A percentile compares a stretch with the other conserved stretches of the same genome.
These are phyloP conservation scores for Mormyrus lacerda DNA, from an alignment of 2,113 vertebrate species.

Conservation along the genomic window DNA sequence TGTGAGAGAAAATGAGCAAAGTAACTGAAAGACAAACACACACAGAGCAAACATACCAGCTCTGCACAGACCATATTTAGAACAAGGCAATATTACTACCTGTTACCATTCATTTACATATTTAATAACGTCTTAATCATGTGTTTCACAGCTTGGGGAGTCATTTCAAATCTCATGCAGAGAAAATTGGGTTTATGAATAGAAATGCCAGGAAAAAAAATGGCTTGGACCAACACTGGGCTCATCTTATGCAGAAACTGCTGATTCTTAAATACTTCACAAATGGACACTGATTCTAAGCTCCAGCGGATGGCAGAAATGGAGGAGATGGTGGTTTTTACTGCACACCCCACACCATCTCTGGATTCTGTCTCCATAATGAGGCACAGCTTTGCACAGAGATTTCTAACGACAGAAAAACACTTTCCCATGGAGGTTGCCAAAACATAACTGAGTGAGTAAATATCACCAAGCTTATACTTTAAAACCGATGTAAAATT, in stretches of 20 bases:
- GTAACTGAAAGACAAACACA: not conserved
- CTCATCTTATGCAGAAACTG: not conserved
- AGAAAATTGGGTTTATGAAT: not conserved
- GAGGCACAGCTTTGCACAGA: not conserved
- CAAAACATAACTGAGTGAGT: slow-evolving; percentile 11
- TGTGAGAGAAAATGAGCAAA: not conserved
- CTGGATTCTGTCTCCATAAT: not conserved
- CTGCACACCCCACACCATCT: not conserved
- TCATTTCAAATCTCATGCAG: not conserved
- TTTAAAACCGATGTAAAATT: not conserved
- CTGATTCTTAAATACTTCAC: not conserved
- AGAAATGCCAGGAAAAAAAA: not conserved
- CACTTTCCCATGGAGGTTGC: not conserved
- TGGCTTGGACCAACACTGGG: not conserved
- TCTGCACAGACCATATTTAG: not conserved
- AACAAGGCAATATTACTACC: not conserved
- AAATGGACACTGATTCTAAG: not conserved
- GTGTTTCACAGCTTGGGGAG: not conserved
- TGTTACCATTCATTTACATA: not conserved
- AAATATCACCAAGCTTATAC: slow-evolving; percentile 10
- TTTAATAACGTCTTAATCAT: not conserved
- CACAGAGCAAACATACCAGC: not conserved
- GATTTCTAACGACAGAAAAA: not conserved
- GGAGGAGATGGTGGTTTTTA: not conserved
- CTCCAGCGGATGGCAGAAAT: not conserved